Evolutionary conservation across 2,113 vertebrate genomes (phyloP), one percentile per base, ranked within the genome.

Genomic region (Sakesphorus luctuosus): DNA sequence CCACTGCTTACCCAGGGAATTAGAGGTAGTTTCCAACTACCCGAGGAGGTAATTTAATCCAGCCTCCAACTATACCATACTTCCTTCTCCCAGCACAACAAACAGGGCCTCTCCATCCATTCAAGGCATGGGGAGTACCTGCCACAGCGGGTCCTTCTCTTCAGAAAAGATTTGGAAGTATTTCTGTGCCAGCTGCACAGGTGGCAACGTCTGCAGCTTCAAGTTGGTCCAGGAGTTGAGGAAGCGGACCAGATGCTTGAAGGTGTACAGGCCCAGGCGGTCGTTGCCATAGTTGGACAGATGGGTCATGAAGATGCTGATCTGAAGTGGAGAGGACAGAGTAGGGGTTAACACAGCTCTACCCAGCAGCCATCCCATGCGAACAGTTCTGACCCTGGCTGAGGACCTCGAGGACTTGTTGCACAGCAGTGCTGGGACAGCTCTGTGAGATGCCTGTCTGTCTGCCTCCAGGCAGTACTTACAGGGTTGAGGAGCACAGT

Each of bases 301-400:
- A 88, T 99, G 99, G 13, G 99, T 99, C 99, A 99, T 99, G 97
- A 99, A 99, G 96, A 99, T 99, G 96, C 99, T 99, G 92, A 99
- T 99, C 99, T 99, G 97, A 74, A 94, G 66, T 2, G 4, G 3
- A 56, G 18, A 86, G 36, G 44, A 77, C 5, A 17, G 13, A 84
- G 19, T 24, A 62, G 43, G 61, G 23, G 8, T 25, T 52, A 72
- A 76, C 9, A 25, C 35, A 74, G 26, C 50, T 44, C 63, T 73
- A 67, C 3, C 29, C 28, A 21, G 67, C 52, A 58, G 25, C 67
- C 14, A 3, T 5, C 55, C 35, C 56, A 53, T 2, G 7, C 28
- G 33, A 36, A 49, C 1, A 1, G 66, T 29, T 71, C 55, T n/a
- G 59, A 79, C 10, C 15, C 59, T 11, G 18, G 50, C 59, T 13